Conservation (phyloP, 2,797 vertebrate species). For the Poeciliopsis gracilis region DNA sequence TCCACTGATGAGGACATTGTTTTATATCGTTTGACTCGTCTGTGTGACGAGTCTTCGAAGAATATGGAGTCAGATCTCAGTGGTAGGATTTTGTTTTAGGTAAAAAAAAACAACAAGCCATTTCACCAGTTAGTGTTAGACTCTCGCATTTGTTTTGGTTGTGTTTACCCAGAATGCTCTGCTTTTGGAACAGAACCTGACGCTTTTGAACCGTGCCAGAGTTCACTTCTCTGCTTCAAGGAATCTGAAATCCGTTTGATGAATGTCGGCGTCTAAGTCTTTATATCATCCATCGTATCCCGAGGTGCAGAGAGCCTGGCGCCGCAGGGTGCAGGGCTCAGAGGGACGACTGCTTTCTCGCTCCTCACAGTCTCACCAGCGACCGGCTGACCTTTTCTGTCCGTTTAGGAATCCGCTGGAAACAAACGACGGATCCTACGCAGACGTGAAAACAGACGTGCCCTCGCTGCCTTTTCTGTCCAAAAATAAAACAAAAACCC, state of each 20-base stretch:
- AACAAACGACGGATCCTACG: neutral
- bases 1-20: neutral
- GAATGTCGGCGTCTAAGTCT: slow-evolving; percentile 21
- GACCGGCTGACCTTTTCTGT: neutral
- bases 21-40: no score
- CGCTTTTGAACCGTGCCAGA: no score
- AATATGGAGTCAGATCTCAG: no score
- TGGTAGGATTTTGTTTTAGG: no score
- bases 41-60: no score
- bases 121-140: no score
- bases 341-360: slow-evolving; percentile 14
- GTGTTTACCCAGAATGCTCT: no score
- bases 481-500: neutral
- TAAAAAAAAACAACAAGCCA: no score
- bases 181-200: no score
- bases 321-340: neutral
- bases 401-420: neutral
- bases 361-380: neutral
- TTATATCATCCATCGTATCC: neutral
- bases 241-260: slow-evolving; percentile 31
- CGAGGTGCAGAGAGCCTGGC: slow-evolving; percentile 15
- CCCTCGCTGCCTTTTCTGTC: neutral
- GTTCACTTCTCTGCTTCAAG: slow-evolving; percentile 11
- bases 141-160: no score
- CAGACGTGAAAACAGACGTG: neutral